phyloP scores from a whole-genome alignment of 1,140 invertebrate species.

The Drosophila sulfurigaster region DNA sequence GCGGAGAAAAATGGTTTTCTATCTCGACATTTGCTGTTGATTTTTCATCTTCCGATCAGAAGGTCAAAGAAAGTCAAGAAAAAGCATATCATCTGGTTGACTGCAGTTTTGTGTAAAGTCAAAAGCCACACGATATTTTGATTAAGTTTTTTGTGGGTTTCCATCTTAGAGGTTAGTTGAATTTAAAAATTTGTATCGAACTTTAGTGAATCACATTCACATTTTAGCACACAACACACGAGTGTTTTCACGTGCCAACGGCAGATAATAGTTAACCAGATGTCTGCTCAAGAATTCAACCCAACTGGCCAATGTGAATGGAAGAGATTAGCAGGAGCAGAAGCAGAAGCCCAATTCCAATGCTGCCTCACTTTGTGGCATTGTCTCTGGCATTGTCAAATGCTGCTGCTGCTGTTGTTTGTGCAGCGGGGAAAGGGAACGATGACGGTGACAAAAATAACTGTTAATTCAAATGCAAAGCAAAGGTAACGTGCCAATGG shows the following conservation, averaged over 20 bases:
- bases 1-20: background rate
- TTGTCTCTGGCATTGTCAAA: slow-evolving; percentile 32
- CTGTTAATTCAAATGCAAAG: slow-evolving; percentile 80
- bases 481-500: slow-evolving; percentile 75
- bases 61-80: slow-evolving; percentile 9
- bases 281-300: slow-evolving; percentile 40
- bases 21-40: slow-evolving; percentile 30
- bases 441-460: slow-evolving; percentile 72
- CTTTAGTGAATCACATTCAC: background rate
- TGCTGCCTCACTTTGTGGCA: slow-evolving; percentile 23
- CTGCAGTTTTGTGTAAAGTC: background rate
- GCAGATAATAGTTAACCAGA: slow-evolving; percentile 23
- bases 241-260: slow-evolving; percentile 25
- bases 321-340: slow-evolving; percentile 61
- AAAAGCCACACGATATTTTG: slow-evolving; percentile 17
- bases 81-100: background rate
- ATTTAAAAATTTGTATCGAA: background rate
- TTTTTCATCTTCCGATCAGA: slow-evolving; percentile 28
- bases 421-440: background rate
- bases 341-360: background rate
- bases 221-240: background rate
- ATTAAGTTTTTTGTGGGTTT: slow-evolving; percentile 11
- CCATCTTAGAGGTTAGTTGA: background rate
- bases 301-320: slow-evolving; percentile 61
- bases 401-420: slow-evolving; percentile 39